Base-by-base conservation (phyloP, 2,797 vertebrate species). In the Zenarchopterus dispar region DNA sequence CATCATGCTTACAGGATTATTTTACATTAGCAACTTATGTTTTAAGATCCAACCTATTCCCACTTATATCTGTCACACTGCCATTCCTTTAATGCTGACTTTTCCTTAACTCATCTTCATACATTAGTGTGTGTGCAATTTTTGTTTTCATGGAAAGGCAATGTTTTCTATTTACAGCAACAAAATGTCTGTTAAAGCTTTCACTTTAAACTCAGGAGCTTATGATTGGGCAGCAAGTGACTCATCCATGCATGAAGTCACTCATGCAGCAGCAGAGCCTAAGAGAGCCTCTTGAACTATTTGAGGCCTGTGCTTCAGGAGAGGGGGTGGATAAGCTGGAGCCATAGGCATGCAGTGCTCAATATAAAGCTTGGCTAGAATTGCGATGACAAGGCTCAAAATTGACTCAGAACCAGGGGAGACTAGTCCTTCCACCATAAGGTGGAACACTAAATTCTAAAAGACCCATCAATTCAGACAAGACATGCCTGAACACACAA, bases 261-360 rank as follows among this genome's bases (percentile, higher is more conserved):
- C 82, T 88, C 74, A 83, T 73, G 82, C 87, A 78, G 83, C 82
- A 81, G 77, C 75, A 78, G 75, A 82, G 85, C 74, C 81, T 85
- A 55, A 17, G 75, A 90, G 87, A 87, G 87, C 78, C 86, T 88
- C 87, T 90, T 88, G 82, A 89, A 89, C 89, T 89, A 88, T 90
- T 87, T 84, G 82, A 89, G 84, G 82, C 82, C 83, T 78, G 81
- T 83, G 84, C 80, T 90, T 85, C 68, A 80, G 84, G 78, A 52
- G 75, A 69, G 75, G 76, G 73, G 77, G 82, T 16, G 75, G 76
- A 85, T 85, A 86, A 89, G 85, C 80, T 69, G 69, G 48, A 76
- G 79, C 71, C 82, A 64, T 84, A 81, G 80, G 81, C 84, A 88
- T 84, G 86, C 81, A 78, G 78, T 62, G 73, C 76, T 80, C 82